These are phyloP conservation scores for Denticeps clupeoides DNA, from an alignment of 2,797 vertebrate genomes.

Conservation along the genomic window DNA sequence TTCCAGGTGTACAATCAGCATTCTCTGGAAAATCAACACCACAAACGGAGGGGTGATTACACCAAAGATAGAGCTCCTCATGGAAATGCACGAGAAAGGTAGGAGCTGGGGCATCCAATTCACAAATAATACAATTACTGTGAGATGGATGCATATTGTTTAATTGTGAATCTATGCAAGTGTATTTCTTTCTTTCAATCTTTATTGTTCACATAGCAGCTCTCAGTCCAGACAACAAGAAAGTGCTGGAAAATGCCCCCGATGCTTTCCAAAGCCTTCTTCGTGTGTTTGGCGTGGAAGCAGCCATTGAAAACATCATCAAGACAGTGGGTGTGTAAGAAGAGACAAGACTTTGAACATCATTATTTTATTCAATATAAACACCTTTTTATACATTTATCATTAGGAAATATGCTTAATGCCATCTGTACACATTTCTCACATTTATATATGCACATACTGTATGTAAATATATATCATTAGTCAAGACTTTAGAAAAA, in stretches of 20 bases:
- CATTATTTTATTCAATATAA: slow-evolving; percentile 72
- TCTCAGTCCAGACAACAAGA: slow-evolving; percentile 29
- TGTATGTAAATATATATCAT: slow-evolving; percentile 41
- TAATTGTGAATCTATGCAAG: too few species aligned
- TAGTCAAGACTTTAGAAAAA: slow-evolving; percentile 71
- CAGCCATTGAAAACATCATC: slow-evolving; percentile 66
- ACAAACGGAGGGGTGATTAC: slow-evolving; percentile 56
- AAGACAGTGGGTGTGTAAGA: slow-evolving; percentile 25
- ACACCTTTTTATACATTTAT: slow-evolving; percentile 57
- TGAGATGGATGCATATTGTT: too few species aligned
- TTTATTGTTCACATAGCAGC: slow-evolving; percentile 34
- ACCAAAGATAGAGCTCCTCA: slow-evolving; percentile 67
- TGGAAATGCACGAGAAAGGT: slow-evolving; percentile 73
- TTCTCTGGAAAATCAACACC: slow-evolving; percentile 72
- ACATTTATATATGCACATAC: slow-evolving; percentile 40
- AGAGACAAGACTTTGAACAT: not conserved
- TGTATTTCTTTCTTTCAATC: too few species aligned
- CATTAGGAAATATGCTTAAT: slow-evolving; percentile 56
- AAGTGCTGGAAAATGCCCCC: slow-evolving; percentile 27
- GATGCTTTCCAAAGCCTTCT: slow-evolving; percentile 64
- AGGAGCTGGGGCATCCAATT: slow-evolving; percentile 15
- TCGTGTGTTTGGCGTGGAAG: slow-evolving; percentile 63
- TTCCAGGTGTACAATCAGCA: slow-evolving; percentile 53
- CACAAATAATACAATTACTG: not conserved
- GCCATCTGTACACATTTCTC: slow-evolving; percentile 53